Evolutionary conservation across 2,113 vertebrate genomes (phyloP), one percentile per base, ranked within the genome.

Genomic region (Calyptomena viridis): DNA sequence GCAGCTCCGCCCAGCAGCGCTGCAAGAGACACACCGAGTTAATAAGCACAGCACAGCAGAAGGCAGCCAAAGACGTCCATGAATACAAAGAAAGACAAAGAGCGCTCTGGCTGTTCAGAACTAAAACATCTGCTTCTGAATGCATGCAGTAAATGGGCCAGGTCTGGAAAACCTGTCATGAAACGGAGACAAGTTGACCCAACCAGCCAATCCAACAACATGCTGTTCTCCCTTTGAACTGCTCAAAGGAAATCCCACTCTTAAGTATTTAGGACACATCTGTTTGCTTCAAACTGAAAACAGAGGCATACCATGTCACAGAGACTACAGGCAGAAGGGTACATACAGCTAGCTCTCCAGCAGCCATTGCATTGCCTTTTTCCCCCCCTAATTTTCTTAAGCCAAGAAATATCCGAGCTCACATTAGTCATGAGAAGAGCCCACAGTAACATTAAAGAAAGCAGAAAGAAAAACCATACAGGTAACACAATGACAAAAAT

Each of bases 1-100:
- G 98, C 98, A 81, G 99, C 97, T 93, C 98, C 99, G 71, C 98
- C 98, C 89, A 99, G 95, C 80, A 99, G 98, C 24, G 99, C 99
- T 99, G 95, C 2, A 93, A 82, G 84, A 96, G 40, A 98, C 20
- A 30, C 17, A 17, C 2, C 2, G 52, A 74, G 60, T 94, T 53
- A 87, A 5, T 1, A 79, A 46, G 7, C 39, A 66, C 39, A 53
- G 76, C 30, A 71, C 39, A 53, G 76, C 30, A 71, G 27, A 28
- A 62, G 37, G 47, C 6, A 28, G 42, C 11, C 78, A 73, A 94
- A 72, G 50, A 31, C 20, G 25, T 58, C 80, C 69, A n/a, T 1
- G 1, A 53, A 16, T 25, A 23, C 33, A 78, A 37, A 28, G 13
- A 67, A 50, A 78, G 12, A 60, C 6, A 10, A 53, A 20, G 10